A percentile compares a stretch with the other conserved stretches of the same genome.
phyloP scores from a whole-genome alignment of 2,888 invertebrate species.

The Chrysolina oricalcia region DNA sequence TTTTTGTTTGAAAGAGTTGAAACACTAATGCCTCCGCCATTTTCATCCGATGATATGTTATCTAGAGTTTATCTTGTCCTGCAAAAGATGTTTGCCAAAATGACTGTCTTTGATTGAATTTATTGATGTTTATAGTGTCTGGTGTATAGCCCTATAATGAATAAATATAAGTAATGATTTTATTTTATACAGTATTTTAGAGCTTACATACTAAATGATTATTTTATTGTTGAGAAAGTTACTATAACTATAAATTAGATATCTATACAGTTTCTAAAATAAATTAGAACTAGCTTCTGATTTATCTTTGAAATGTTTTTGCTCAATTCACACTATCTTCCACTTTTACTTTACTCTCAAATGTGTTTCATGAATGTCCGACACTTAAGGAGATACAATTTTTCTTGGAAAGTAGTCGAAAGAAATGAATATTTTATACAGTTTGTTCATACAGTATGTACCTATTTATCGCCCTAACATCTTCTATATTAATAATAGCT shows the following conservation, averaged over 20 bases:
- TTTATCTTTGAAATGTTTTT: constrained; percentile 7
- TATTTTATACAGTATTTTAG: constrained; percentile 13
- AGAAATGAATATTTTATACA: no score
- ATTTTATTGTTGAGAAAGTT: constrained; percentile 15
- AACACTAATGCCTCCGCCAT: neutral
- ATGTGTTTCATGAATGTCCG: neutral
- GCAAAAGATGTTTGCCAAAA: no score
- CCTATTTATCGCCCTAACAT: no score
- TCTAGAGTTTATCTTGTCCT: no score
- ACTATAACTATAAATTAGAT: constrained; percentile 13
- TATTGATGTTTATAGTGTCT: neutral
- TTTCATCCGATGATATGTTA: no score
- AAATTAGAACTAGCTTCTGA: neutral
- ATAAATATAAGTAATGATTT: neutral
- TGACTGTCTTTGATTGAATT: neutral
- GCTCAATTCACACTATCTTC: constrained; percentile 15
- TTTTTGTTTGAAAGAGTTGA: neutral
- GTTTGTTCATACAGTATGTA: no score
- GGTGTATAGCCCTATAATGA: neutral
- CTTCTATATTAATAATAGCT: no score
- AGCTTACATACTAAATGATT: constrained; percentile 14
- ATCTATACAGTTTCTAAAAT: constrained; percentile 6
- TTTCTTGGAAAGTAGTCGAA: neutral
- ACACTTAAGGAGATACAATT: neutral
- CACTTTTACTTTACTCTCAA: neutral